phyloP scores from a whole-genome alignment of 2,797 vertebrate genomes.

The Mallotus villosus region DNA sequence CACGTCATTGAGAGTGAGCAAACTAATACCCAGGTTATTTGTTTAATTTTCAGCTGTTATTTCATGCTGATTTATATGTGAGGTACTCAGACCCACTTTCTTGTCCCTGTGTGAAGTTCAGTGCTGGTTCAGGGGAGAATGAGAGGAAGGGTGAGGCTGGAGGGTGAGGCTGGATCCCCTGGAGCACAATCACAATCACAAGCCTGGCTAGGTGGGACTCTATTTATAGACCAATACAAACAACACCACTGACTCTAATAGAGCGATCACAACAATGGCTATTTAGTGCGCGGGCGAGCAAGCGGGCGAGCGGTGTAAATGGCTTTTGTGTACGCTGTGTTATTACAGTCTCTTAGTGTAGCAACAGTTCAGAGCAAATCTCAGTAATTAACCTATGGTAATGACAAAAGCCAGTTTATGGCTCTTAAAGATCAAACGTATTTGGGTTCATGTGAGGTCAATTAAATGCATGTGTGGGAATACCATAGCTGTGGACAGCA shows the following conservation, averaged over 20 bases:
- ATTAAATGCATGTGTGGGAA: slow-evolving; percentile 73
- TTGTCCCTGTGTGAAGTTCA: slow-evolving; percentile 49
- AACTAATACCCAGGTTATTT: neutral
- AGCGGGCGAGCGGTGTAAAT: slow-evolving; percentile 51
- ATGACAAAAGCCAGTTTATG: slow-evolving; percentile 80
- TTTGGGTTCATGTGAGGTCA: slow-evolving; percentile 79
- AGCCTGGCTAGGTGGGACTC: slow-evolving; percentile 46
- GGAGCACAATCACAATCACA: slow-evolving; percentile 65
- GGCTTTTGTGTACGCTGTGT: slow-evolving; percentile 70
- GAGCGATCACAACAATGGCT: slow-evolving; percentile 74
- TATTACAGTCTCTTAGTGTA: slow-evolving; percentile 70
- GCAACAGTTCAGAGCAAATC: slow-evolving; percentile 71
- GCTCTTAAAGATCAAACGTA: slow-evolving; percentile 80
- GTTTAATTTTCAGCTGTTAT: slow-evolving; percentile 2
- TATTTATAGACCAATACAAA: slow-evolving; percentile 69
- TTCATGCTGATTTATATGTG: neutral
- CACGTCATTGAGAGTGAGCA: too few relatives aligned
- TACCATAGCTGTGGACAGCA: slow-evolving; percentile 55
- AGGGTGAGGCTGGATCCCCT: slow-evolving; percentile 61
- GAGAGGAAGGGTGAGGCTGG: slow-evolving; percentile 70
- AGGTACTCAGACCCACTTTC: slow-evolving; percentile 44
- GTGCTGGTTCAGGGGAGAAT: slow-evolving; percentile 53
- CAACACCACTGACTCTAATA: slow-evolving; percentile 66
- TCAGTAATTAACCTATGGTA: slow-evolving; percentile 81
- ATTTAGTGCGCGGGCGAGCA: slow-evolving; percentile 66